Evolutionary conservation across 2,113 vertebrate species (phyloP).

Genomic region (Clupea harengus): DNA sequence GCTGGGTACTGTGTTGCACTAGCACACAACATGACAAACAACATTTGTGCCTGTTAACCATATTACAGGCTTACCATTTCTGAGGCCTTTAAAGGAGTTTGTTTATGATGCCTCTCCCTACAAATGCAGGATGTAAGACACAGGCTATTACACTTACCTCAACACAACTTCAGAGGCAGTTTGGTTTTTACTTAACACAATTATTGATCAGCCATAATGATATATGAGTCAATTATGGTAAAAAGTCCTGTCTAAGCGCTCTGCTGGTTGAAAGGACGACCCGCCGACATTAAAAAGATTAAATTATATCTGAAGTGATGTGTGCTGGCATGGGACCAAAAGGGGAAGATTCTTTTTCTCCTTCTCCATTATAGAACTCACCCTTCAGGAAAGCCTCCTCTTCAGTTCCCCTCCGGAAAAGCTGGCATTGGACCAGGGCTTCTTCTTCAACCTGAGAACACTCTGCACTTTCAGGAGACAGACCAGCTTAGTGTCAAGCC

Average conservation of each 20-base stretch:
- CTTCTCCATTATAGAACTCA: background rate
- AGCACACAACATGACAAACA: no score
- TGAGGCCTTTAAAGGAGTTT: background rate
- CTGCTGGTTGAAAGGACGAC: constrained; percentile 58
- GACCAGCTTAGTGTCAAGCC: no score
- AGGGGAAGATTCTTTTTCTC: constrained; percentile 19
- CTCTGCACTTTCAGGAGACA: no score
- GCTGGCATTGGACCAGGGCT: no score
- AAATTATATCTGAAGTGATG: constrained; percentile 61
- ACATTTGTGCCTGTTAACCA: no score
- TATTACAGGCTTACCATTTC: no score
- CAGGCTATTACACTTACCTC: background rate
- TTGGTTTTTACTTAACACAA: constrained; percentile 27
- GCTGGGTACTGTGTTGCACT: no score
- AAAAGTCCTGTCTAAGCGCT: constrained; percentile 66
- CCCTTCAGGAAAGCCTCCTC: no score
- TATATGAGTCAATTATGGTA: constrained; percentile 61
- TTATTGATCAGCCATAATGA: constrained; percentile 36
- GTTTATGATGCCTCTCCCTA: background rate
- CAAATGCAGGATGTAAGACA: background rate
- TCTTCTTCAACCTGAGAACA: no score
- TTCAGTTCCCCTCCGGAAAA: no score
- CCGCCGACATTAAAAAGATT: constrained; percentile 63
- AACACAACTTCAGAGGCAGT: constrained; percentile 41
- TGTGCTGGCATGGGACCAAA: constrained; percentile 57